Conservation (phyloP, 1,140 invertebrate genomes). For the Whitmania pigra region DNA sequence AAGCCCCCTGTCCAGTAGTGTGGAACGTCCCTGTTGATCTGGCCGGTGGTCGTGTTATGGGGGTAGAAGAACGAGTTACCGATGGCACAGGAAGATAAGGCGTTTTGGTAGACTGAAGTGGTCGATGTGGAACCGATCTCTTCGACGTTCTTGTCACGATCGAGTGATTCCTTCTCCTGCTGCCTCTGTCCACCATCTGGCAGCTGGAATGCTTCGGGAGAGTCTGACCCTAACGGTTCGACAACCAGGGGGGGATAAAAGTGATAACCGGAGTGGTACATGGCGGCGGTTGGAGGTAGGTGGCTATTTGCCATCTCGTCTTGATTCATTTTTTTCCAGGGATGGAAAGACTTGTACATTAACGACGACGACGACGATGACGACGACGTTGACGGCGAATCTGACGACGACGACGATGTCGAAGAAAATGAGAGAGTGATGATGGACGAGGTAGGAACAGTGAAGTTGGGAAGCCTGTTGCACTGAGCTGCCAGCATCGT, state of each 20-base stretch:
- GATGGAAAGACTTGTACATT: slow-evolving; percentile 5
- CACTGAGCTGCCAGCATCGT: slow-evolving; percentile 17
- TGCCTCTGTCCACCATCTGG: too few species aligned
- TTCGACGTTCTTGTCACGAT: neutral
- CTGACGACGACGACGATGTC: neutral
- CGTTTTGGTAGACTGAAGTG: neutral
- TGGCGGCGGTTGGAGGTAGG: neutral
- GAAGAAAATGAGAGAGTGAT: neutral
- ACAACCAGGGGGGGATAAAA: neutral
- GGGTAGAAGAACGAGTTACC: slow-evolving; percentile 6
- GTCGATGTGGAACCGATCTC: neutral
- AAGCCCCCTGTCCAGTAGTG: slow-evolving; percentile 4
- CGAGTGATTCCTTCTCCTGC: neutral
- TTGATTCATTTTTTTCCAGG: slow-evolving; percentile 17
- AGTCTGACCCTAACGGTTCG: neutral
- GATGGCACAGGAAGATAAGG: slow-evolving; percentile 2
- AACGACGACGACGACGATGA: neutral
- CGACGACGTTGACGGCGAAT: neutral
- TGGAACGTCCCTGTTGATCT: neutral
- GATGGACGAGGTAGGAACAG: neutral
- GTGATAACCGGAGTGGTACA: neutral
- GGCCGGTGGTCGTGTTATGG: neutral
- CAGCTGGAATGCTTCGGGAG: neutral
- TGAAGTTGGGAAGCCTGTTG: slow-evolving; percentile 10
- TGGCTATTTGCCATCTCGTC: neutral